Conservation (phyloP, 1,140 invertebrate genomes). For the Trachymyrmex septentrionalis region DNA sequence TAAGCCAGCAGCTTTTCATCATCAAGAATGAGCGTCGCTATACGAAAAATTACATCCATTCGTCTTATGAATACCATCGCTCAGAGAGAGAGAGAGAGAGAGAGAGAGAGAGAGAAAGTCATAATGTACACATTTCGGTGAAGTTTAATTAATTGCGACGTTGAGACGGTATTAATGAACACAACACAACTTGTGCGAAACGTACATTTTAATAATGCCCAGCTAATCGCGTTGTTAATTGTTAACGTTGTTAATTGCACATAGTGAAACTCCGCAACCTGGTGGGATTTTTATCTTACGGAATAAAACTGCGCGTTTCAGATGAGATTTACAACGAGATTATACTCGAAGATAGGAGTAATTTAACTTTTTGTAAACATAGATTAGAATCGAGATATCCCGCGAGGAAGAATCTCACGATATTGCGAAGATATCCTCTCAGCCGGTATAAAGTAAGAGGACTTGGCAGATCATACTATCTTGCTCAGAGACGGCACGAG, state of each 20-base stretch:
- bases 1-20: conserved; percentile 33
- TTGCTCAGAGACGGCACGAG: conserved; percentile 45
- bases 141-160: background rate
- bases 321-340: background rate
- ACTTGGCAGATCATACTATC: conserved; percentile 28
- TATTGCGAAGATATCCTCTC: background rate
- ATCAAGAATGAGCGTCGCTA: conserved; percentile 7
- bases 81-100: background rate
- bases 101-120: background rate
- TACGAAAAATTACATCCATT: conserved; percentile 31
- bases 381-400: conserved; percentile 24
- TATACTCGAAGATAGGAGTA: background rate
- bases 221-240: background rate
- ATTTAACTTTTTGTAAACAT: conserved; percentile 37
- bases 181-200: background rate
- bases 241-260: too few species aligned
- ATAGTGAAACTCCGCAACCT: background rate
- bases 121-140: background rate
- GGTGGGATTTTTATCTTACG: background rate
- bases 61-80: conserved; percentile 5
- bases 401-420: background rate
- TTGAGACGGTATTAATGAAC: background rate
- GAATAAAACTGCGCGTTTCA: background rate
- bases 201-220: background rate
- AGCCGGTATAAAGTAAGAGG: conserved; percentile 4